Evolutionary conservation across 1,140 invertebrate species (phyloP).

Genomic region (Pomacea maculata): DNA sequence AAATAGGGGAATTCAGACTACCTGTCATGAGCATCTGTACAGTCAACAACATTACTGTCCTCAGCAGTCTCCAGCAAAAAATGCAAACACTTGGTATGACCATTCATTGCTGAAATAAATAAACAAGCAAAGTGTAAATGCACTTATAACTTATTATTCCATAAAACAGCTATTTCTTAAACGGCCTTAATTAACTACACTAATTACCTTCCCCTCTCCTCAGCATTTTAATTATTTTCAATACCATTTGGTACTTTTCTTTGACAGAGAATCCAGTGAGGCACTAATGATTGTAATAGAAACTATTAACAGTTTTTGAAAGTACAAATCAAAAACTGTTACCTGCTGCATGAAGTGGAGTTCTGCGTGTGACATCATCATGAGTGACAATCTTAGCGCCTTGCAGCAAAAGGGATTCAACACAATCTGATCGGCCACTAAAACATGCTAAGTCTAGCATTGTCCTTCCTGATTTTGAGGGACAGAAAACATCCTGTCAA

Average conservation of each 20-base stretch:
- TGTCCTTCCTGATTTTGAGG: constrained; percentile 63
- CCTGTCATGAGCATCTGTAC: constrained; percentile 60
- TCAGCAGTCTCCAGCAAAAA: constrained; percentile 70
- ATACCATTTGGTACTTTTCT: too few relatives aligned
- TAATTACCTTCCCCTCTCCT: too few relatives aligned
- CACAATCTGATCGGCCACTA: constrained; percentile 69
- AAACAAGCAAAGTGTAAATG: constrained; percentile 2
- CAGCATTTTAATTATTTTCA: too few relatives aligned
- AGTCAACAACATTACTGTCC: constrained; percentile 68
- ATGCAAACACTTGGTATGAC: constrained; percentile 59
- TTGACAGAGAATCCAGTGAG: too few relatives aligned
- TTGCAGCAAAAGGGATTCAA: constrained; percentile 69
- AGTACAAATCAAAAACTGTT: background rate
- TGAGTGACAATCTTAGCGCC: constrained; percentile 72
- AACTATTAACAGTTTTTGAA: too few relatives aligned
- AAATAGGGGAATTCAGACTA: constrained; percentile 25
- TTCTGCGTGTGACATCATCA: constrained; percentile 66
- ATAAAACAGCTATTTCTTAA: too few relatives aligned
- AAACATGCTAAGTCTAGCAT: constrained; percentile 72
- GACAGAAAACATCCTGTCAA: background rate
- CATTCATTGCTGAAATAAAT: constrained; percentile 53
- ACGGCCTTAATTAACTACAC: too few relatives aligned
- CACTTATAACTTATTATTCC: too few relatives aligned
- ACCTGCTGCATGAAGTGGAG: constrained; percentile 64
- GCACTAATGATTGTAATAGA: too few relatives aligned